Base-by-base conservation (phyloP, 2,113 vertebrate genomes). In the Sterna hirundo region DNA sequence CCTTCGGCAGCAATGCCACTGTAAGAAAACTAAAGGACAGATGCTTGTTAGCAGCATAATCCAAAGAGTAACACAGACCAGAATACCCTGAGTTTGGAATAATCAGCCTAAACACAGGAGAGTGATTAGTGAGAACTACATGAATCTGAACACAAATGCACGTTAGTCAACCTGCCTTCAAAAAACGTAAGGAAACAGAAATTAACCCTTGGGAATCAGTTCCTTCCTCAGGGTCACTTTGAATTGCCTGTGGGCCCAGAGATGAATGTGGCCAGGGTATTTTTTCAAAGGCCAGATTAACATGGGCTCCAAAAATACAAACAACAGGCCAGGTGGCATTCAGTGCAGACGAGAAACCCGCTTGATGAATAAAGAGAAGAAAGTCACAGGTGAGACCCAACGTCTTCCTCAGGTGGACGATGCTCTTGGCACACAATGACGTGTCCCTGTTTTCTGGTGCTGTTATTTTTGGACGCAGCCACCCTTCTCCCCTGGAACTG, bases 401-500 rank as follows among this genome's bases (percentile, higher is more conserved):
- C 1, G 1, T 49, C 40, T 76, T 93, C 40, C 34, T 72, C 78
- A 86, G 40, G 57, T 60, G 57, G 23, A 64, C 0, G 0, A 38
- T 76, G 38, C 13, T 58, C 47, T 38, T 0, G 0, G 18, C 5
- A 2, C 30, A 72, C 30, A 72, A 18, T 4, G 2, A 23, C 1
- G 2, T 69, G 46, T 68, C 30, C 30, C 49, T 90, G 44, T 82
- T 74, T 83, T 87, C 83, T 88, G 36, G 40, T 0, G 1, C 26
- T 70, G 54, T 75, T 88, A 80, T 88, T 95, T 95, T 92, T 82
- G 77, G 72, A 81, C 1, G 5, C 46, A 77, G 54, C 13, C 0
- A 0, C 71, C 42, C 64, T 94, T 86, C 66, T 91, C 21, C n/a
- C 34, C 85, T 96, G 90, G 88, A 96, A 88, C 95, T 95, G 92